Evolutionary conservation across 2,797 vertebrate genomes (phyloP).

Genomic region (Tamandua tetradactyla): DNA sequence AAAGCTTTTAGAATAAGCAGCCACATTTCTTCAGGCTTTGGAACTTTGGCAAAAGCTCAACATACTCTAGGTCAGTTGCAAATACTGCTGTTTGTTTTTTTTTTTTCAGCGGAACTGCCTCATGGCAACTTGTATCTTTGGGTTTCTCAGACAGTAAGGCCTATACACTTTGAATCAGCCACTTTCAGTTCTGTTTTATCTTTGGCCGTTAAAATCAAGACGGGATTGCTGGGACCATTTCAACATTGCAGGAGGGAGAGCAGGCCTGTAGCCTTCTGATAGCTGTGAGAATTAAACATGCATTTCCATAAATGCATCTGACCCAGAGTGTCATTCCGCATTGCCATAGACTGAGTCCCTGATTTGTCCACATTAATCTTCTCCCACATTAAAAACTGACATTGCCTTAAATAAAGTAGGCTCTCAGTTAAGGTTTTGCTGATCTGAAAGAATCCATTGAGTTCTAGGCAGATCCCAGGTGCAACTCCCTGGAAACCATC

Average conservation of each 20-base stretch:
- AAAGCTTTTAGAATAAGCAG: too few relatives aligned
- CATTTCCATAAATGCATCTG: not conserved
- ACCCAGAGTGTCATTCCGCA: not conserved
- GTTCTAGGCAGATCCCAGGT: not conserved
- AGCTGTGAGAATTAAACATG: not conserved
- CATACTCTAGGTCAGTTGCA: too few relatives aligned
- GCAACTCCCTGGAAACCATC: not conserved
- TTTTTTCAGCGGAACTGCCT: not conserved
- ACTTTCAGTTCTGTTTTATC: not conserved
- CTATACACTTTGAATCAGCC: fast-evolving
- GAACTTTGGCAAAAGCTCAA: too few relatives aligned
- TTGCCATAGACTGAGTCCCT: not conserved
- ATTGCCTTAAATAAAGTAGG: not conserved
- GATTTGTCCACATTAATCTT: not conserved
- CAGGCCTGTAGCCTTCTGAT: fast-evolving
- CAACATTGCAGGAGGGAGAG: not conserved
- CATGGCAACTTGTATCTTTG: fast-evolving
- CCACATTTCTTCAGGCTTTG: too few relatives aligned
- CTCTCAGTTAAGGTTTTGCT: not conserved
- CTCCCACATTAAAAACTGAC: not conserved
- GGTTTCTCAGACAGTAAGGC: not conserved
- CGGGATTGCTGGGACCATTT: fast-evolving
- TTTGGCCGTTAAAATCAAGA: not conserved
- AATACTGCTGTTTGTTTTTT: too few relatives aligned
- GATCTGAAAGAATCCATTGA: not conserved